Evolutionary conservation across 2,888 invertebrate genomes (phyloP).

Genomic region (Subacronicta megacephala): DNA sequence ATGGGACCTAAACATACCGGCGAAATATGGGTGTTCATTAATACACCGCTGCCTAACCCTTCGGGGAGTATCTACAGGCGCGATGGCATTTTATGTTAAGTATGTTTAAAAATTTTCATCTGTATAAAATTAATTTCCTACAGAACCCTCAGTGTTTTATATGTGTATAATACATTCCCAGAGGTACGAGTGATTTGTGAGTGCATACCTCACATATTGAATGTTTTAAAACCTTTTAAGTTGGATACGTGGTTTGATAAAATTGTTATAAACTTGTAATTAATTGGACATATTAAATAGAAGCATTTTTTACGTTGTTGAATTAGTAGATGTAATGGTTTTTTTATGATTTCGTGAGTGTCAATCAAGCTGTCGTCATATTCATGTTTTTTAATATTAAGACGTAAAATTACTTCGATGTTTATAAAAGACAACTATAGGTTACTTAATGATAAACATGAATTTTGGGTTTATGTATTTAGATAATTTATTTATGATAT

Average conservation of each 20-base stretch:
- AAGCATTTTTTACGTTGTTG: conserved; percentile 54
- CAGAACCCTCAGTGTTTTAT: conserved; percentile 51
- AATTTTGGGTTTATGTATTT: too few relatives aligned
- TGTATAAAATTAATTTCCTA: conserved; percentile 13
- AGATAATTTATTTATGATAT: too few relatives aligned
- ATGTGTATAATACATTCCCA: conserved; percentile 28
- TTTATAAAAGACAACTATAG: too few relatives aligned
- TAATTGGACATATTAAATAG: conserved; percentile 80
- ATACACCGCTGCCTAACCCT: too few relatives aligned
- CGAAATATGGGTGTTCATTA: too few relatives aligned
- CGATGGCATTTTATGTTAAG: too few relatives aligned
- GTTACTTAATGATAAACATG: too few relatives aligned
- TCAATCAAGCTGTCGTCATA: conserved; percentile 16
- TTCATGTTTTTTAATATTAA: background rate
- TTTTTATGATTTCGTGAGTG: conserved; percentile 13
- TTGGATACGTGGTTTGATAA: conserved; percentile 73
- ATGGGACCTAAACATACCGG: too few relatives aligned
- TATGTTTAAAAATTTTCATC: too few relatives aligned
- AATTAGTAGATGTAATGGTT: conserved; percentile 20
- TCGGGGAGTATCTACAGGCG: too few relatives aligned
- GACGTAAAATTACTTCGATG: too few relatives aligned
- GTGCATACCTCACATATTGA: conserved; percentile 75
- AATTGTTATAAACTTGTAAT: conserved; percentile 81
- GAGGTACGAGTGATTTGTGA: conserved; percentile 78
- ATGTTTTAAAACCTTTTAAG: conserved; percentile 87